Evolutionary conservation across 2,113 vertebrate genomes (phyloP), one percentile per base, ranked within the genome.

Genomic region (Microtus ochrogaster): DNA sequence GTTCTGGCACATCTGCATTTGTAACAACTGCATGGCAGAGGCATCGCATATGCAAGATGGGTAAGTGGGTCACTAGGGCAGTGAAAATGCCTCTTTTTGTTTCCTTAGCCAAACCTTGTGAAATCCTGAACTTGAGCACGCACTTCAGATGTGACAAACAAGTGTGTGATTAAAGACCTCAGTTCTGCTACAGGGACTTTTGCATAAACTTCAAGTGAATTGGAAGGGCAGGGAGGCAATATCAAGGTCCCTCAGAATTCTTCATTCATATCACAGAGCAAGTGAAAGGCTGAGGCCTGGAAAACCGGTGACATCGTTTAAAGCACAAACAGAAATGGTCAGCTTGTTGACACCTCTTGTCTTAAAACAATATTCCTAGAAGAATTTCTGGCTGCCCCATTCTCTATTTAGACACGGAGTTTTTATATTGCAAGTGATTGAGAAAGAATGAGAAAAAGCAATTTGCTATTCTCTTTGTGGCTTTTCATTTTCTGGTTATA

Each of bases 21-120:
- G 73, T 72, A 49, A 78, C 85, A 9, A 79, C 0, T 58, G 39
- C 30, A 7, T 26, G 73, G 6, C 3, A 49, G 63, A 72, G 11
- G 14, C 36, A 58, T 3, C 76, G 39, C 36, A 7, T 26, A 41
- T 87, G 39, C 21, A 76, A 9, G 39, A 66, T 26, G 4, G 7
- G 5, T 41, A 1, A 30, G 6, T 16, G 11, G 63, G 21, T n/a
- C 36, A 7, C 28, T 0, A 3, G 0, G 8, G 24, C 36, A 2
- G 24, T 21, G 65, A 2, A 91, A 87, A 58, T 21, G 4, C 76
- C 58, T 92, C 26, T 28, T 5, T 41, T 8, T 61, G 65, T 90
- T 88, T 79, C 12, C 5, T 2, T 1, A 22, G 11, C 55, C 39
- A 44, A 41, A 24, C 22, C 0, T 49, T 58, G 24, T 44, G 33